A percentile compares a stretch with the other conserved stretches of the same genome.
These are phyloP conservation scores for Tragelaphus buxtoni DNA, from an alignment of 2,113 vertebrate species.

Conservation along the genomic window DNA sequence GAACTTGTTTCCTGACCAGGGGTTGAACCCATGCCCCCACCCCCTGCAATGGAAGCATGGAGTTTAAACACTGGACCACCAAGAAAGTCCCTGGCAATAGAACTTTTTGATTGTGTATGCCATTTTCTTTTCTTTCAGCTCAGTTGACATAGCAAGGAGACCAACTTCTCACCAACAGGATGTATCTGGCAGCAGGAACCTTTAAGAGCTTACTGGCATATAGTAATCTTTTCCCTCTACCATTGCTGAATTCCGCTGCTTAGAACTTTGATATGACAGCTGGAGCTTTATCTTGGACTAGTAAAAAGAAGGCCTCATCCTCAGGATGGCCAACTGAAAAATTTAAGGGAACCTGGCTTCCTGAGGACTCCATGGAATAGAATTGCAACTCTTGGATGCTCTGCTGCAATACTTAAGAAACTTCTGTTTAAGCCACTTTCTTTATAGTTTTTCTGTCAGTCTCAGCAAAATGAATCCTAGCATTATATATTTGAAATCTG, in stretches of 20 bases:
- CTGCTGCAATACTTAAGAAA: not conserved
- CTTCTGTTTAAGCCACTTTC: not conserved
- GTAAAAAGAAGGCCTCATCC: not conserved
- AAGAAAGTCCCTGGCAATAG: not conserved
- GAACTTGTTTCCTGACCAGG: not conserved
- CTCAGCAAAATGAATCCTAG: not conserved
- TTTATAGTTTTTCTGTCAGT: not conserved
- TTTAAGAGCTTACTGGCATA: not conserved
- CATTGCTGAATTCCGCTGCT: not conserved
- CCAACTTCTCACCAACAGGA: not conserved
- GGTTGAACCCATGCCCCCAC: not conserved
- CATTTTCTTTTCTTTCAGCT: not conserved
- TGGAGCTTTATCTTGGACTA: not conserved
- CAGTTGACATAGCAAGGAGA: not conserved
- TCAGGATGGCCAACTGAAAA: not conserved
- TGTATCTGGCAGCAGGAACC: not conserved
- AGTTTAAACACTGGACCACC: not conserved
- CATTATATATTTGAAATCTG: not conserved
- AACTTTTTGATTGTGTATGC: not conserved
- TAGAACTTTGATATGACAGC: not conserved
- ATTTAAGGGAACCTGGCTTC: not conserved
- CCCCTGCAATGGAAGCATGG: not conserved
- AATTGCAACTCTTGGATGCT: not conserved
- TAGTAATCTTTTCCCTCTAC: not conserved
- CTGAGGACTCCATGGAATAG: not conserved